Percentiles rank a stretch among this genome's conserved stretches.
phyloP scores from a whole-genome alignment of 2,888 invertebrate species.

The Diachrysia chrysitis region DNA sequence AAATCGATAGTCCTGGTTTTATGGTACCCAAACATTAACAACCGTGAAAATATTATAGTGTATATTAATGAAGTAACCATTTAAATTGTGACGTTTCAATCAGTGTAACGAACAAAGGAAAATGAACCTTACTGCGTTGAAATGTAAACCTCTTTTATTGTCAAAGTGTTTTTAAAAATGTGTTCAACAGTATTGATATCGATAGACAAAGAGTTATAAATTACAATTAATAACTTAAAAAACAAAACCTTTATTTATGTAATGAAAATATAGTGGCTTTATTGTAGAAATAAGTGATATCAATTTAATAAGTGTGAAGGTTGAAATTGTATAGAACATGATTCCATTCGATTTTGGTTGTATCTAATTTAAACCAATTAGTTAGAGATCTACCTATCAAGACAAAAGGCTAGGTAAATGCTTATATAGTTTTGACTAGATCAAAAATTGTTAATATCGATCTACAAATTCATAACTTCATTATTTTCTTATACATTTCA shows the following conservation, averaged over 20 bases:
- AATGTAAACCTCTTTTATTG: background rate
- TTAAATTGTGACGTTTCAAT: slow-evolving; percentile 14
- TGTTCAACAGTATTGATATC: background rate
- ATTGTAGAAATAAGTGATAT: background rate
- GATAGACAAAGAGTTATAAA: background rate
- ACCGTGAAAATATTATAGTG: slow-evolving; percentile 27
- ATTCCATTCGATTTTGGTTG: background rate
- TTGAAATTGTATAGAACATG: background rate
- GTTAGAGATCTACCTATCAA: no score
- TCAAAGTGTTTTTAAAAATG: no score
- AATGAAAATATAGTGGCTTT: no score
- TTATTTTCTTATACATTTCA: background rate
- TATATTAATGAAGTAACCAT: slow-evolving; percentile 44
- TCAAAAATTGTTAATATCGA: no score
- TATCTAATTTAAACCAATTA: no score
- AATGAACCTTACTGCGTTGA: background rate
- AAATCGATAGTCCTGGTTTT: slow-evolving; percentile 53
- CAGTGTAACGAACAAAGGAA: slow-evolving; percentile 3
- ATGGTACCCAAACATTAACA: slow-evolving; percentile 44
- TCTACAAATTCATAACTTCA: no score
- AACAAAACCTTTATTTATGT: background rate
- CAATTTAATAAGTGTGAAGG: background rate
- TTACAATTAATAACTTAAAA: background rate
- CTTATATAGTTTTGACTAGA: no score
- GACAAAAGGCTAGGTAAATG: no score